Conservation (phyloP, 2,113 vertebrate genomes). For the Atractosteus spatula region DNA sequence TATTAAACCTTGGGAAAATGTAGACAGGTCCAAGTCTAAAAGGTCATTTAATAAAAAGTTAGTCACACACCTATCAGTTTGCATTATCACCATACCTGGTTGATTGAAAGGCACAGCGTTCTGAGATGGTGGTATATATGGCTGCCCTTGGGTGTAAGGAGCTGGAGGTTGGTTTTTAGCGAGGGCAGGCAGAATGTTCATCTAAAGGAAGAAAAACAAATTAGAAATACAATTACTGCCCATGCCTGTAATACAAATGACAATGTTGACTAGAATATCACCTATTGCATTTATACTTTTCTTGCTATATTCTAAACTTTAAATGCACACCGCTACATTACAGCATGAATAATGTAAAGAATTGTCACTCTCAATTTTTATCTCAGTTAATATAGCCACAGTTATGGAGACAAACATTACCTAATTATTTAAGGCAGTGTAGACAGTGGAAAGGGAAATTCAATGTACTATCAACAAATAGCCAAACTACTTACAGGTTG, state of each 20-base stretch:
- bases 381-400: background rate
- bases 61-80: background rate
- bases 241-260: background rate
- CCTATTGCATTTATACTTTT: no score
- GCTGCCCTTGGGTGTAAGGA: slow-evolving; percentile 68
- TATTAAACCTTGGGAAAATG: background rate
- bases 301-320: no score
- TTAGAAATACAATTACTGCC: background rate
- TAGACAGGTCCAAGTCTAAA: background rate
- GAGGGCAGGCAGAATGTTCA: slow-evolving; percentile 46
- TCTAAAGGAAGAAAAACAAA: slow-evolving; percentile 36
- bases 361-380: no score
- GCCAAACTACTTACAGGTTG: slow-evolving; percentile 69
- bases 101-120: slow-evolving; percentile 76
- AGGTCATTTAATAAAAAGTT: background rate
- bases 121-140: slow-evolving; percentile 71
- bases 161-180: slow-evolving; percentile 33
- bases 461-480: background rate
- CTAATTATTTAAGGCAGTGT: no score
- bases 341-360: no score
- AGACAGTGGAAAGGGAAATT: no score
- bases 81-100: slow-evolving; percentile 60
- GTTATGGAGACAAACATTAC: background rate
- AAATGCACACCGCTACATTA: no score
- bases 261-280: no score